Conservation (phyloP, 2,888 invertebrate genomes). For the Bombyx huttoni region DNA sequence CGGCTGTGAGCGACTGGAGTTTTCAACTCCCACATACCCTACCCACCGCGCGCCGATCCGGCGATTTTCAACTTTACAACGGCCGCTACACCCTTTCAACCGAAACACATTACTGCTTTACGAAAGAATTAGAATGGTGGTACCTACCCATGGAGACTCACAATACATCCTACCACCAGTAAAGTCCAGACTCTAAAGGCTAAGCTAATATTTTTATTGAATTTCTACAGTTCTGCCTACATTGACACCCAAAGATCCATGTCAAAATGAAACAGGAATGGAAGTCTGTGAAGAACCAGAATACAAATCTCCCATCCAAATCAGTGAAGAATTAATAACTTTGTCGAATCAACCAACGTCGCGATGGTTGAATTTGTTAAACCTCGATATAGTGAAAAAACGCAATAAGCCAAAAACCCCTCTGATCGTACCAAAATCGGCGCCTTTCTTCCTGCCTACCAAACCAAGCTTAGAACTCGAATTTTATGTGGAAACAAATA, state of each 20-base stretch:
- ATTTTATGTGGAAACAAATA: constrained; percentile 78
- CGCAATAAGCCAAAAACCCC: constrained; percentile 92
- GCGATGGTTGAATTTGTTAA: constrained; percentile 92
- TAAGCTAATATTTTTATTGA: constrained; percentile 20
- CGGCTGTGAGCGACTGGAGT: no score
- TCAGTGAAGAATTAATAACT: constrained; percentile 83
- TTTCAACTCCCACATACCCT: no score
- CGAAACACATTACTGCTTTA: no score
- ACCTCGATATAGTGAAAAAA: constrained; percentile 87
- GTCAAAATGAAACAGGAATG: constrained; percentile 48
- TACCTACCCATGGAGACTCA: no score
- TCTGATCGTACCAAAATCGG: constrained; percentile 85
- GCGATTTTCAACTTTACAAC: no score
- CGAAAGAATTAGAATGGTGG: no score
- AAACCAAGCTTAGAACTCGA: constrained; percentile 85
- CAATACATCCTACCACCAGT: neutral
- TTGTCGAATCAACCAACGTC: constrained; percentile 88
- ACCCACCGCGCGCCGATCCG: no score
- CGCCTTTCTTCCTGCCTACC: constrained; percentile 97
- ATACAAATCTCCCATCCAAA: constrained; percentile 83
- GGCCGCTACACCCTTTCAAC: no score
- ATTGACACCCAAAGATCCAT: constrained; percentile 58
- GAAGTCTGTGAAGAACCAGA: constrained; percentile 65
- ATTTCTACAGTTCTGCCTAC: constrained; percentile 44
- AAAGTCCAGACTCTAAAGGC: neutral